A percentile compares a stretch with the other conserved stretches of the same genome.
Conservation (phyloP, 2,888 invertebrate genomes). For the Timema podura region DNA sequence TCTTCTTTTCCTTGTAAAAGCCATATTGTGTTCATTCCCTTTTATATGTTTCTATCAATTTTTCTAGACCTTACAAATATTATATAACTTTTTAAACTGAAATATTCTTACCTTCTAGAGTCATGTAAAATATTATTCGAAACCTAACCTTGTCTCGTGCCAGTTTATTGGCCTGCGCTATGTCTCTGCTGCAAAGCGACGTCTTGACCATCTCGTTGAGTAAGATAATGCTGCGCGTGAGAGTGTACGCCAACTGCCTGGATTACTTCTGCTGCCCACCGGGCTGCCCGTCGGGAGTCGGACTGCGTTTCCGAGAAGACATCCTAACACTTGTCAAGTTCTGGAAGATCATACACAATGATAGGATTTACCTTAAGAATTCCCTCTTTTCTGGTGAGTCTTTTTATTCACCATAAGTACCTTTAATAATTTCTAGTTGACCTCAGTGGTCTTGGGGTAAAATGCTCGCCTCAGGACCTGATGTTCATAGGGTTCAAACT, state of each 20-base stretch:
- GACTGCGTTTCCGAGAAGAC: constrained; percentile 50
- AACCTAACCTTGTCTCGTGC: neutral
- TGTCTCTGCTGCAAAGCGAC: constrained; percentile 54
- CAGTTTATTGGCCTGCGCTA: constrained; percentile 52
- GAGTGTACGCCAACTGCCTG: constrained; percentile 56
- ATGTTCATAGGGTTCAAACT: too few relatives aligned
- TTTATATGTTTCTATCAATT: too few relatives aligned
- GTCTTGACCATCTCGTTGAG: constrained; percentile 46
- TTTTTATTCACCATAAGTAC: neutral
- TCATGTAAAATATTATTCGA: constrained; percentile 12
- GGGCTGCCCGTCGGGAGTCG: constrained; percentile 51
- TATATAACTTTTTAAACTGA: neutral
- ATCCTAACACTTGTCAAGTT: constrained; percentile 51
- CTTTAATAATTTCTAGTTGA: neutral
- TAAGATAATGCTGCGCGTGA: constrained; percentile 54
- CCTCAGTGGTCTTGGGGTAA: too few relatives aligned
- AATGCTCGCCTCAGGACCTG: too few relatives aligned
- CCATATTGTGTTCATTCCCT: too few relatives aligned
- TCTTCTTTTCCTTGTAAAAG: too few relatives aligned
- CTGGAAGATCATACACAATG: constrained; percentile 52
- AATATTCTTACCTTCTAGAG: neutral
- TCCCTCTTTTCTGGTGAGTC: constrained; percentile 39
- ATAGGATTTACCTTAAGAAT: constrained; percentile 44
- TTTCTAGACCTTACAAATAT: too few relatives aligned
- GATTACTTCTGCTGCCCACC: constrained; percentile 54